These are phyloP conservation scores for Zoanthus solanderi DNA, from an alignment of 92 coral and sea anemone genomes.

Conservation along the genomic window DNA sequence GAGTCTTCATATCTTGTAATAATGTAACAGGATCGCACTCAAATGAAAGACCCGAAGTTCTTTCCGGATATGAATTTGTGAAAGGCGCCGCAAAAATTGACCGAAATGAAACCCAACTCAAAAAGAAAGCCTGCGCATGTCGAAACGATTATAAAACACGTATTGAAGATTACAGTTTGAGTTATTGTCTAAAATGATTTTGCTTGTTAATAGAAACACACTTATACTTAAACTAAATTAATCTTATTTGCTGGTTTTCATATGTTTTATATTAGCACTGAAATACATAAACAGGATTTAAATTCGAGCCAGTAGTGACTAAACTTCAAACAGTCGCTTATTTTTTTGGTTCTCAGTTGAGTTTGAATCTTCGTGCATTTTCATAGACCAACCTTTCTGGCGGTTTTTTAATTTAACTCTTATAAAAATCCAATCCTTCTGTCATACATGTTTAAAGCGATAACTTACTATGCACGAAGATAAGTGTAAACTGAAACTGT, in stretches of 20 bases:
- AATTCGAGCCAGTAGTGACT: too few relatives aligned
- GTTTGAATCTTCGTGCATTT: too few relatives aligned
- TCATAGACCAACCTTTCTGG: too few relatives aligned
- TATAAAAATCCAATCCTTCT: too few relatives aligned
- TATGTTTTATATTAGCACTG: conserved; percentile 20
- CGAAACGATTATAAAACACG: not conserved
- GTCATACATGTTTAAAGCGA: too few relatives aligned
- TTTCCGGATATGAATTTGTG: conserved; percentile 44
- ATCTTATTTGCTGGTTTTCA: conserved; percentile 20
- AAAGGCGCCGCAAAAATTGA: conserved; percentile 26
- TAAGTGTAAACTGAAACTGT: too few relatives aligned
- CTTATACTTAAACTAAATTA: not conserved
- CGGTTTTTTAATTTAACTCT: too few relatives aligned
- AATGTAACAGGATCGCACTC: conserved; percentile 19
- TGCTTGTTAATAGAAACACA: conserved; percentile 18
- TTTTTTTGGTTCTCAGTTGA: too few relatives aligned
- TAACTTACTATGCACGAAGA: too few relatives aligned
- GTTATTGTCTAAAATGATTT: conserved; percentile 13
- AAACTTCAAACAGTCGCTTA: too few relatives aligned
- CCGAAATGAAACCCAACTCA: conserved; percentile 5
- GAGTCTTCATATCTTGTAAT: conserved; percentile 38
- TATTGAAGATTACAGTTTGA: not conserved
- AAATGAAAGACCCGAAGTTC: not conserved
- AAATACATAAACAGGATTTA: not conserved
- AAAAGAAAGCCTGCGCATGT: not conserved